phyloP scores from a whole-genome alignment of 2,888 invertebrate genomes.

The Drosophila mayaguana region DNA sequence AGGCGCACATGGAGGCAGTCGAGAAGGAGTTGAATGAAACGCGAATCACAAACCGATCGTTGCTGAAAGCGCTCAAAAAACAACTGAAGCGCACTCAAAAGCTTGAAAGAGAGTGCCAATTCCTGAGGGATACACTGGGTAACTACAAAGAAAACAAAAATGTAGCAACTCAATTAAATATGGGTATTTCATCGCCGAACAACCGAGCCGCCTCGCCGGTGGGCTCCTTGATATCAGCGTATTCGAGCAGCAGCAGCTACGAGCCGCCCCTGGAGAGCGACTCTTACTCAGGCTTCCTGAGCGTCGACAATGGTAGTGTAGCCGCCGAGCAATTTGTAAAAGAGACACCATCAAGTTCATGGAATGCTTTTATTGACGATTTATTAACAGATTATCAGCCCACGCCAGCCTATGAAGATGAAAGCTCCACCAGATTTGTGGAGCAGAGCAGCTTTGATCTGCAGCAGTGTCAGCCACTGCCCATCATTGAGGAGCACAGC shows the following conservation, averaged over 20 bases:
- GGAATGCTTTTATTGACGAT: slow-evolving; percentile 69
- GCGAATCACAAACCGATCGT: slow-evolving; percentile 85
- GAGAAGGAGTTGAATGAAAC: slow-evolving; percentile 86
- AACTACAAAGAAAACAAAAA: slow-evolving; percentile 86
- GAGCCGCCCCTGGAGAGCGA: slow-evolving; percentile 37
- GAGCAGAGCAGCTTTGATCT: slow-evolving; percentile 50
- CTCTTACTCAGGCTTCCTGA: slow-evolving; percentile 40
- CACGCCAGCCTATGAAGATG: slow-evolving; percentile 44
- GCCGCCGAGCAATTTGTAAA: slow-evolving; percentile 41
- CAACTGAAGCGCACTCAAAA: slow-evolving; percentile 86
- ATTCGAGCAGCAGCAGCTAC: slow-evolving; percentile 50
- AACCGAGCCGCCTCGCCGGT: slow-evolving; percentile 40
- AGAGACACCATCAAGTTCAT: slow-evolving; percentile 44
- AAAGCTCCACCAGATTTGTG: slow-evolving; percentile 50
- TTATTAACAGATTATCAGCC: slow-evolving; percentile 78
- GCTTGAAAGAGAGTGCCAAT: slow-evolving; percentile 86
- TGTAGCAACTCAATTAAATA: slow-evolving; percentile 83
- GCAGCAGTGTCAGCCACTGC: slow-evolving; percentile 17
- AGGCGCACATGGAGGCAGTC: slow-evolving; percentile 87
- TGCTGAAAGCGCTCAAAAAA: slow-evolving; percentile 85
- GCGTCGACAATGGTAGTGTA: slow-evolving; percentile 64
- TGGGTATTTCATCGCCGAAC: slow-evolving; percentile 12
- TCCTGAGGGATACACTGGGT: slow-evolving; percentile 86
- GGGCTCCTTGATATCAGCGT: slow-evolving; percentile 48
- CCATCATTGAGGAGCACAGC: slow-evolving; percentile 55